phyloP scores from a whole-genome alignment of 2,113 vertebrate species.

The Isichthys henryi region DNA sequence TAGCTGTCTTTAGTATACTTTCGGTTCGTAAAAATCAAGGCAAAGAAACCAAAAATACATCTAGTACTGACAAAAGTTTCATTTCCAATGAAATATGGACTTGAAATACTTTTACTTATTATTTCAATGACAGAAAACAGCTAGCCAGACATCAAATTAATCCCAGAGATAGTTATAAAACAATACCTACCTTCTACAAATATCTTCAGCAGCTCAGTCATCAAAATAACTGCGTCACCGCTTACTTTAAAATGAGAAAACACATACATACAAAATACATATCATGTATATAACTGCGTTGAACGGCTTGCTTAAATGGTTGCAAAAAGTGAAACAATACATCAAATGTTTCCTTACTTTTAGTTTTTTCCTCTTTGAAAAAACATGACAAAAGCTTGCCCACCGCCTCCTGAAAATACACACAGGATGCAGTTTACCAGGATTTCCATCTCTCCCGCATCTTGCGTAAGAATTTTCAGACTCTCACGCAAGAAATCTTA shows the following conservation, averaged over 20 bases:
- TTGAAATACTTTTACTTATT: not conserved
- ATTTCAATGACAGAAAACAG: not conserved
- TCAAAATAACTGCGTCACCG: slow-evolving; percentile 50
- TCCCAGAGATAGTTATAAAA: not conserved
- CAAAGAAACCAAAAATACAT: not conserved
- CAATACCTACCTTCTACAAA: slow-evolving; percentile 57
- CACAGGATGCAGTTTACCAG: not conserved
- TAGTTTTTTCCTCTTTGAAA: slow-evolving; percentile 62
- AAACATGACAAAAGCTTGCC: slow-evolving; percentile 49
- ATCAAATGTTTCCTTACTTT: slow-evolving; percentile 40
- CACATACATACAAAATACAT: not conserved
- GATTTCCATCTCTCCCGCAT: too few relatives aligned
- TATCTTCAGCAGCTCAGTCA: slow-evolving; percentile 59
- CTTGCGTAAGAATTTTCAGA: too few relatives aligned
- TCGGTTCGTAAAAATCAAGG: not conserved
- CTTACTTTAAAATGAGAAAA: slow-evolving; percentile 41
- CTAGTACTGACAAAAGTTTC: not conserved
- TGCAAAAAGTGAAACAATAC: too few relatives aligned
- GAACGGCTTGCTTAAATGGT: not conserved
- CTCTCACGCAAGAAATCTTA: too few relatives aligned
- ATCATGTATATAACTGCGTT: not conserved
- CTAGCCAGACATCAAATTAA: not conserved
- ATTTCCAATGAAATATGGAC: not conserved
- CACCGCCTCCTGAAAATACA: slow-evolving; percentile 48
- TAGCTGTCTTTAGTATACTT: not conserved